Evolutionary conservation across 2,888 invertebrate genomes (phyloP), one percentile per base, ranked within the genome.

Genomic region (Cecidostiba fungosa): DNA sequence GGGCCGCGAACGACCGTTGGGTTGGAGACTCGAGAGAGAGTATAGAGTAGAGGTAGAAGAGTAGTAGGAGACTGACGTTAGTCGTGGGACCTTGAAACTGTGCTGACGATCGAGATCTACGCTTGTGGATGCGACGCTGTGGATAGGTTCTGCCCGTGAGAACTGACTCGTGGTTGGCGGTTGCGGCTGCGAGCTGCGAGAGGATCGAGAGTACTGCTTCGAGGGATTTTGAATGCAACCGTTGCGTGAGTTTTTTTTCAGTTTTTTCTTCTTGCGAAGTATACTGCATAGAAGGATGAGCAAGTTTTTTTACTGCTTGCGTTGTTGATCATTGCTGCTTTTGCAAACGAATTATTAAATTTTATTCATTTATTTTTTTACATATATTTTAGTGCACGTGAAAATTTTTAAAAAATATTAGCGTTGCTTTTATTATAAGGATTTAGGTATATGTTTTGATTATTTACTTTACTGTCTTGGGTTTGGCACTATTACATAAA

Each of bases 21-120:
- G 29, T 66, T 66, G 26, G 66, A 66, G 29, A 66, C 29, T 66
- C 26, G 54, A n/a, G 23, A 59, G 54, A 19, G 23, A 12, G 8
- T 26, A 26, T 6, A 14, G 6, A 19, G 26, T 19, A 26, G 62
- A 26, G 14, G 23, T 59, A 59, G 10, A 23, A 59, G 76, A 76
- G 50, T 50, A 50, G 69, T 50, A 50, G 69, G 73, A 73, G 73
- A 54, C 23, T 82, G 82, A 82, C 69, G 82, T 82, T 82, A 50
- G 50, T 82, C 76, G 82, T 82, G 76, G 50, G 82, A 82, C 82
- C 82, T 82, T 82, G 82, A 82, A 82, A 74, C 36, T 79, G n/a
- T n/a, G n/a, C 14, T 79, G 79, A 54, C 79, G 70, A 70, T 79
- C 70, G 70, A 70, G 54, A 29, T 69, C 16, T 50, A 29, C 6